Base-by-base conservation (phyloP, 2,888 invertebrate genomes). In the Rosalia funebris region DNA sequence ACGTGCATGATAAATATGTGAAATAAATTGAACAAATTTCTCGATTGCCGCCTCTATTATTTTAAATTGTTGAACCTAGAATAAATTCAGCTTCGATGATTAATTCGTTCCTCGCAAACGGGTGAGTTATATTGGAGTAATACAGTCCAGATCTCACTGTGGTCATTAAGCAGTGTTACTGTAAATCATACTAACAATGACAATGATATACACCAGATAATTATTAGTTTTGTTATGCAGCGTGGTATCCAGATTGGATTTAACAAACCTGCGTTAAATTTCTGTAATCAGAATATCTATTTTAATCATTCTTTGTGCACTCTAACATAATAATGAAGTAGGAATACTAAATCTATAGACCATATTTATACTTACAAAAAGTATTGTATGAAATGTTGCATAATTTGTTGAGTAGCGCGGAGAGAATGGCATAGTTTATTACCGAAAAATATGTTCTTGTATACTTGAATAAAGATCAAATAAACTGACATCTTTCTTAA, bases 121-220 rank as follows among this genome's bases (percentile, higher is more conserved):
- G 25, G 25, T 25, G 7, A 5, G 7, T 5, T 25, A 5, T 7
- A 7, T 5, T 5, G 25, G 25, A 25, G 4, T 25, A 25, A 25
- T 25, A 5, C 25, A 7, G 25, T 25, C 4, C 25, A n/a, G n/a
- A 7, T 25, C 25, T 25, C 4, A 25, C 19, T 42, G 5, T 11
- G 19, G 11, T 42, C 42, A 16, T 42, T 42, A 42, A n/a, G 42
- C 9, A 4, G 42, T 4, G 11, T 17, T 42, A 42, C 17, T 20
- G 42, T 42, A 42, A 42, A 42, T 42, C 42, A 42, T 19, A 19
- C 19, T 42, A 42, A 42, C 42, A 19, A 19, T 20, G 11, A 16
- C 42, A 42, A 16, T 20, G 42, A 19, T 19, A 42, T 42, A 42
- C 42, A n/a, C 19, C n/a, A 15, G 10, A 12, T 42, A 42, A 42